Evolutionary conservation across 2,113 vertebrate species (phyloP), one percentile per base, ranked within the genome.

Genomic region (Microcebus ravelobensis): DNA sequence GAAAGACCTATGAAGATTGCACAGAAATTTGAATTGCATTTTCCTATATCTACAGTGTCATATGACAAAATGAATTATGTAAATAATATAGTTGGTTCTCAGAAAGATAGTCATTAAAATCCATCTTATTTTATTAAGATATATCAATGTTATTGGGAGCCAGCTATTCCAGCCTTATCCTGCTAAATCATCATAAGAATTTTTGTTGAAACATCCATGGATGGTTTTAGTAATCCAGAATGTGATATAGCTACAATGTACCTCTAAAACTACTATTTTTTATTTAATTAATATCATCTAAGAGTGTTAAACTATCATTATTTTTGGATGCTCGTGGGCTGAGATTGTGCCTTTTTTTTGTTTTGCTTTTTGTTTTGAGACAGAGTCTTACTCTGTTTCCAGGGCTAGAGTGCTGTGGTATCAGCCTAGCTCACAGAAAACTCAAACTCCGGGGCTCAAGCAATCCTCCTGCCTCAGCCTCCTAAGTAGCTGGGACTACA

Each of bases 11-110:
- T 73, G 76, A 96, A 93, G 42, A 68, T 42, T 96, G 85, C 61
- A 97, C 95, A 48, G 31, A 85, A 96, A 94, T 97, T 85, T 90
- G 55, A 95, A 96, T 84, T 96, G 81, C 31, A 87, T 74, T 98
- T 98, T 77, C 74, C 89, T 80, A 21, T 84, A 94, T 87, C 73
- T 92, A 36, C 50, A 94, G 84, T 48, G 91, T 79, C 65, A 86
- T 74, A 80, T 97, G 80, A 94, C 6, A 98, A 97, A 96, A 88
- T 45, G 3, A 87, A 88, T 97, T 97, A 92, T 10, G 42, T 70
- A 96, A 98, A 90, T 95, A 96, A 97, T 91, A 50, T 27, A 90
- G 95, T 97, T 96, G 93, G 15, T 83, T 73, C 50, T 92, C 36
- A 90, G 76, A 89, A 97, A 96, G 67, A 80, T 86, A 96, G 52